Evolutionary conservation across 2,113 vertebrate genomes (phyloP).

Genomic region (Ptyas mucosa): DNA sequence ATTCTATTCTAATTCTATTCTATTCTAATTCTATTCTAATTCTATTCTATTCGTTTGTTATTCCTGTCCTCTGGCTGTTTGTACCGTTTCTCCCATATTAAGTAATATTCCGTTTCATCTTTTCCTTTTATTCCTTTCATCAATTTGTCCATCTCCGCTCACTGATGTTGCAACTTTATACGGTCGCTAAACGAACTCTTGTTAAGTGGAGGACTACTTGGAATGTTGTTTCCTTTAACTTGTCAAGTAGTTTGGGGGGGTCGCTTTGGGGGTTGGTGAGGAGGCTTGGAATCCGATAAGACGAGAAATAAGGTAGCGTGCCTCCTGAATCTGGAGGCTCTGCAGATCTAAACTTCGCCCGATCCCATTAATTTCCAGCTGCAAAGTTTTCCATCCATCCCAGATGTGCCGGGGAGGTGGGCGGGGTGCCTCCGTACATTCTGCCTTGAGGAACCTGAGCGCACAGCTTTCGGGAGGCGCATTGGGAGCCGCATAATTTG

Average conservation of each 20-base stretch:
- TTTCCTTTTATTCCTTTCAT: too few species aligned
- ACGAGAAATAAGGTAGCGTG: neutral
- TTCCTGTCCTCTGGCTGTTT: too few species aligned
- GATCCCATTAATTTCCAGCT: neutral
- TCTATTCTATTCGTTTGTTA: too few species aligned
- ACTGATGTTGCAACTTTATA: neutral
- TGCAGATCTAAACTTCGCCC: neutral
- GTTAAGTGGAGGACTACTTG: neutral
- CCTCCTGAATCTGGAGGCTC: neutral
- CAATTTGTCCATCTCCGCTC: neutral
- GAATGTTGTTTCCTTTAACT: neutral
- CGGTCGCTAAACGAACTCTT: neutral
- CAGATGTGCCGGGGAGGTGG: too few species aligned
- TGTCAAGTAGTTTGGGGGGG: neutral
- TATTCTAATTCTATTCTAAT: too few species aligned
- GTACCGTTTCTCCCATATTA: too few species aligned
- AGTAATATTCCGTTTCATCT: too few species aligned
- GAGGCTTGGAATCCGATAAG: neutral
- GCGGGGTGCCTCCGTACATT: too few species aligned
- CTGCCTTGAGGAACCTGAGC: neutral
- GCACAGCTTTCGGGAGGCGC: neutral
- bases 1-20: too few species aligned
- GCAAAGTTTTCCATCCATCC: too few species aligned
- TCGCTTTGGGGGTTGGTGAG: neutral
- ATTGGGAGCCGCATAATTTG: neutral